Percentiles rank a stretch among this genome's conserved stretches.
Conservation (phyloP, 2,888 invertebrate genomes). For the Oithona nana region DNA sequence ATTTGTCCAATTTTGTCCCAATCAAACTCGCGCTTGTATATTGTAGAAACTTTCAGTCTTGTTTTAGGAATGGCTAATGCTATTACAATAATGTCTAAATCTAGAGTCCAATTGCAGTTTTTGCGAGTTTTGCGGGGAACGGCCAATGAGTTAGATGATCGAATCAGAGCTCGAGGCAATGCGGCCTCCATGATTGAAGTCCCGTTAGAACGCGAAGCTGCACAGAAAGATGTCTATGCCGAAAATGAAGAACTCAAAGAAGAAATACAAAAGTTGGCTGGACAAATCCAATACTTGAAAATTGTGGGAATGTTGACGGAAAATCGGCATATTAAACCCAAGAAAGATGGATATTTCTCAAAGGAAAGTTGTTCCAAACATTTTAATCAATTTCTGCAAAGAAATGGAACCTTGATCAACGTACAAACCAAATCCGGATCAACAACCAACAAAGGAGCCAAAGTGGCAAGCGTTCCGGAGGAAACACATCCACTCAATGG, state of each 20-base stretch:
- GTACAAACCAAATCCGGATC: too few relatives aligned
- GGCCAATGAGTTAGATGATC: slow-evolving; percentile 74
- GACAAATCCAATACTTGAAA: slow-evolving; percentile 81
- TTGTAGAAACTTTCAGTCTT: too few relatives aligned
- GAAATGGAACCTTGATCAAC: not conserved
- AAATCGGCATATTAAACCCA: slow-evolving; percentile 66
- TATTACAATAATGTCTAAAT: too few relatives aligned
- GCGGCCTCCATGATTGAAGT: slow-evolving; percentile 69
- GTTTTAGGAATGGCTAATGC: too few relatives aligned
- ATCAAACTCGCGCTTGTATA: too few relatives aligned
- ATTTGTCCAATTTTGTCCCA: not conserved
- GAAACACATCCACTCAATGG: too few relatives aligned
- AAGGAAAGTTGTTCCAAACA: slow-evolving; percentile 11
- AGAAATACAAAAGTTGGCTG: slow-evolving; percentile 72
- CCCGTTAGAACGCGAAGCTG: slow-evolving; percentile 50
- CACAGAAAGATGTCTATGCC: slow-evolving; percentile 64
- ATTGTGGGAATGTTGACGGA: slow-evolving; percentile 84
- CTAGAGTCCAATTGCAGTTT: slow-evolving; percentile 36
- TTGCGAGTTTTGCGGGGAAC: slow-evolving; percentile 60
- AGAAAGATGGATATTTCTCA: slow-evolving; percentile 58
- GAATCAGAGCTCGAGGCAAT: slow-evolving; percentile 58
- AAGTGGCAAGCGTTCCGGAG: too few relatives aligned
- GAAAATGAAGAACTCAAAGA: slow-evolving; percentile 80
- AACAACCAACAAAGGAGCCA: too few relatives aligned
- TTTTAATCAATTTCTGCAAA: not conserved